Evolutionary conservation across 1,140 invertebrate genomes (phyloP).

Genomic region (Aphaenogaster ashmeadi): DNA sequence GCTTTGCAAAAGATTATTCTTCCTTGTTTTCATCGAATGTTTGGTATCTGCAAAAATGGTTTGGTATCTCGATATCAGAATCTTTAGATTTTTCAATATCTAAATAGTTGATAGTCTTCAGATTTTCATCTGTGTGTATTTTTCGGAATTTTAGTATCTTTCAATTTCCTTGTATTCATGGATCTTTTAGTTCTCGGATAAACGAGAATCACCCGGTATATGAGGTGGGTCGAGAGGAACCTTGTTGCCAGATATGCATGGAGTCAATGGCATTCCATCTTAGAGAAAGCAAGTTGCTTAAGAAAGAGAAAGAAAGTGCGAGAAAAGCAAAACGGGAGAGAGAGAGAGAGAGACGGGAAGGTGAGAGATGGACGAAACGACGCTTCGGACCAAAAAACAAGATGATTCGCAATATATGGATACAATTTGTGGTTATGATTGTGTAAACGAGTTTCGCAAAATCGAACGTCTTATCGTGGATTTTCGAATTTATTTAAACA

Average conservation of each 20-base stretch:
- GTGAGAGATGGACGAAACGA: conserved; percentile 69
- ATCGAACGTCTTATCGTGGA: conserved; percentile 8
- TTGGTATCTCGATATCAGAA: background rate
- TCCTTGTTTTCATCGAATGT: background rate
- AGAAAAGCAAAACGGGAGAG: conserved; percentile 68
- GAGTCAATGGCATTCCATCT: conserved; percentile 82
- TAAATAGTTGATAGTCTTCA: background rate
- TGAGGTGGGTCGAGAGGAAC: conserved; percentile 71
- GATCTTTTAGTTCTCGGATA: background rate
- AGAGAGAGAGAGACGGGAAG: conserved; percentile 69
- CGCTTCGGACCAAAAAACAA: conserved; percentile 37
- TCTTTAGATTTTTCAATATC: background rate
- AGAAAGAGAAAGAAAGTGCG: conserved; percentile 49
- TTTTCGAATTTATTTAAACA: conserved; percentile 16
- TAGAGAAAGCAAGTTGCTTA: conserved; percentile 58
- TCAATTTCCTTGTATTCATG: background rate
- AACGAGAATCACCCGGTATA: conserved; percentile 47
- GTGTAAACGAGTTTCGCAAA: conserved; percentile 46
- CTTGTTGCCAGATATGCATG: conserved; percentile 81
- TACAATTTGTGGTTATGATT: conserved; percentile 53
- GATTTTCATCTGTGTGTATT: background rate
- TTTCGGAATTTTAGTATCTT: background rate
- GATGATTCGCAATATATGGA: conserved; percentile 51
- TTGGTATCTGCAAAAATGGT: background rate
- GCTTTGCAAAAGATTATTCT: background rate